Evolutionary conservation across 92 coral and sea anemone genomes (phyloP), one percentile per base, ranked within the genome.

Genomic region (Anthopleura xanthogrammica): DNA sequence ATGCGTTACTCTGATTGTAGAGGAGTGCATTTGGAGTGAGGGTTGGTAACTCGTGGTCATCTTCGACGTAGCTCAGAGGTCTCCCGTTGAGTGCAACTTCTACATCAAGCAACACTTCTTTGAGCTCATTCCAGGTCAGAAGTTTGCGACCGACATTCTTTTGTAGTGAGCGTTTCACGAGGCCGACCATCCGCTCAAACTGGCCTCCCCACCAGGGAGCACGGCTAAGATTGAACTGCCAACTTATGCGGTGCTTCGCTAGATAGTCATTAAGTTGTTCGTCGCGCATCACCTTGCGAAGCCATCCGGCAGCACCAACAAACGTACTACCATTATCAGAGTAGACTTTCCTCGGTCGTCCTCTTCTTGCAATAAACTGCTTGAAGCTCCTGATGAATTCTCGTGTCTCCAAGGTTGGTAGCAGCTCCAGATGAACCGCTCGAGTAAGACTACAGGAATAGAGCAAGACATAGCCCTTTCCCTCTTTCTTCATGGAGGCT

Each of bases 151-250:
- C 82, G 65, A 78, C 23, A 23, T 12, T 16, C 41, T 78, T 78
- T 14, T 78, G 12, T 2, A 78, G 19, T 4, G 82, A 3, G 3
- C 12, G 29, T 40, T 78, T 78, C 19, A 78, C 6, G 4, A 78
- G 41, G 2, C 72, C 82, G 16, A 78, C 41, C 7, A 78, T 2
- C 2, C 82, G 64, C 68, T 78, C 82, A 23, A 78, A 78, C 36
- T 78, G 82, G 2, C 82, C 79, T 24, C 79, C 79, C 79, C 79
- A 76, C 57, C 79, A 76, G 2, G 79, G 79, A 12, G 82, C 82
- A 5, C 82, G 65, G 39, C 82, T 78, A 3, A 78, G 16, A 39
- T 78, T 78, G 72, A 78, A 78, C 17, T 52, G 65, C 70, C 82
- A 78, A 5, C 8, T 14, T 9, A 78, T 78, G 66, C 4, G 11